phyloP scores from a whole-genome alignment of 2,797 vertebrate genomes.

The Sebastes diploproa region DNA sequence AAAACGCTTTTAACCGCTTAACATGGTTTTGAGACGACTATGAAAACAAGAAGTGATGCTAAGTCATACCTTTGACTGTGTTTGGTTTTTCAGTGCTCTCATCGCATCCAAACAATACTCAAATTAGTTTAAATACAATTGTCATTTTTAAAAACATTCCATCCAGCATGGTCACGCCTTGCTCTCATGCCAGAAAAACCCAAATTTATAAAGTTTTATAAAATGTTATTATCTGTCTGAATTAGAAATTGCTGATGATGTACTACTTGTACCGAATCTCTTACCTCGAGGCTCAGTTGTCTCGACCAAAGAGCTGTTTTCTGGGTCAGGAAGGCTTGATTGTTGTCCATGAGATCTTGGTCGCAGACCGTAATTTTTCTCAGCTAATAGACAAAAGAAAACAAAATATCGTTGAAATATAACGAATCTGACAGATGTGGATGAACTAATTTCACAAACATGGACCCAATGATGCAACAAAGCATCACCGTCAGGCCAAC shows the following conservation, averaged over 20 bases:
- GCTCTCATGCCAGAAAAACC: not conserved
- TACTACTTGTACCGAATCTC: not conserved
- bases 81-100: not conserved
- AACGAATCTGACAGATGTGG: not conserved
- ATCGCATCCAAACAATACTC: accelerated
- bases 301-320: accelerated
- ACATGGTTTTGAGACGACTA: not conserved
- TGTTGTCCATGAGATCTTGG: not conserved
- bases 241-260: not conserved
- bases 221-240: not conserved
- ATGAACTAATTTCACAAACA: not conserved
- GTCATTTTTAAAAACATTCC: not conserved
- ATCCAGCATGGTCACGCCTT: not conserved
- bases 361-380: accelerated
- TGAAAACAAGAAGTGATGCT: not conserved
- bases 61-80: not conserved
- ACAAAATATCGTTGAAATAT: not conserved
- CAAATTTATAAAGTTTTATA: not conserved
- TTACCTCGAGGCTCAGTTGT: not conserved
- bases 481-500: not conserved
- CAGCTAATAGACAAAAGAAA: not conserved
- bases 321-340: accelerated
- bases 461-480: not conserved
- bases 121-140: not conserved
- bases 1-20: not conserved